Evolutionary conservation across 1,140 invertebrate genomes (phyloP).

Genomic region (Tenebrio molitor): DNA sequence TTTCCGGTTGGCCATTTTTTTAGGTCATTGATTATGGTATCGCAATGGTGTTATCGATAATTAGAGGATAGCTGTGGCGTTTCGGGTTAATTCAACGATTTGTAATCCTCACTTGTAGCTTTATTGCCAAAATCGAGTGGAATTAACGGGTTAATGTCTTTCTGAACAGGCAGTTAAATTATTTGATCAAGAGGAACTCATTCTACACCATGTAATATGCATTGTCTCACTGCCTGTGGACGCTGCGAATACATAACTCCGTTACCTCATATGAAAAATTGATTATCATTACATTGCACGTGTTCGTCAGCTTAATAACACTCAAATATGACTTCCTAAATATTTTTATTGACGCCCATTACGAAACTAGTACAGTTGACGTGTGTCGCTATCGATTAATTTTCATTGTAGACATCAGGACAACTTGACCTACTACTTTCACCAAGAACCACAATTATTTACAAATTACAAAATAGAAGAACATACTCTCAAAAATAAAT

Average conservation of each 20-base stretch:
- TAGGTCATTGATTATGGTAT: slow-evolving; percentile 30
- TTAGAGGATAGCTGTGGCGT: slow-evolving; percentile 13
- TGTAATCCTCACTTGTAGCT: slow-evolving; percentile 18
- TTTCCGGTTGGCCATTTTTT: slow-evolving; percentile 31
- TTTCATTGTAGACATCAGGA: background rate
- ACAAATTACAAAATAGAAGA: too few relatives aligned
- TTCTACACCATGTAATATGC: too few relatives aligned
- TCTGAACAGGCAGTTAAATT: slow-evolving; percentile 9
- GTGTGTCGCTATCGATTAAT: slow-evolving; percentile 5
- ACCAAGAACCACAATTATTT: too few relatives aligned
- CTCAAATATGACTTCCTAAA: background rate
- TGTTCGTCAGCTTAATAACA: background rate
- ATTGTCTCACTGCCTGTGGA: too few relatives aligned
- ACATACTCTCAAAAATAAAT: too few relatives aligned
- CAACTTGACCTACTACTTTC: too few relatives aligned
- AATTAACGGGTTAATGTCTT: slow-evolving; percentile 15
- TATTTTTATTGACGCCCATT: slow-evolving; percentile 1
- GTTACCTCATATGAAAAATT: slow-evolving; percentile 2
- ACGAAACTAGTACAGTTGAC: background rate
- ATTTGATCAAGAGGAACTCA: background rate
- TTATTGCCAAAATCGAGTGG: slow-evolving; percentile 1
- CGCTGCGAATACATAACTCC: too few relatives aligned
- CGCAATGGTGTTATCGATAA: slow-evolving; percentile 22
- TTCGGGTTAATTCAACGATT: slow-evolving; percentile 30
- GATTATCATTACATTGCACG: slow-evolving; percentile 4